Conservation (phyloP, 1,140 invertebrate genomes). For the Limonius californicus region DNA sequence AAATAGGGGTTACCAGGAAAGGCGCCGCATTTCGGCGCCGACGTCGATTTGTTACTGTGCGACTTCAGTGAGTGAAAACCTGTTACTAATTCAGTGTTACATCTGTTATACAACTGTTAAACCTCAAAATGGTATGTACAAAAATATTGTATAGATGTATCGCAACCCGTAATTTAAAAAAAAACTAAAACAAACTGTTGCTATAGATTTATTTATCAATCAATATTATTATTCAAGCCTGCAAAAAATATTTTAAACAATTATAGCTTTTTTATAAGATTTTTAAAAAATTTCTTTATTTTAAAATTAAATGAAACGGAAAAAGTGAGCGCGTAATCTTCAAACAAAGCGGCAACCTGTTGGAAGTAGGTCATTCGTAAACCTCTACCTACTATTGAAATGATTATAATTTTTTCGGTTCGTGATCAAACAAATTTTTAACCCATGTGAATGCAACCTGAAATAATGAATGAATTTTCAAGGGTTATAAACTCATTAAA, state of each 20-base stretch:
- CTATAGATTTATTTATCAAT: too few species aligned
- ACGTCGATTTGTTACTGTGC: conserved; percentile 17
- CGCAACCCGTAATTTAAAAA: too few species aligned
- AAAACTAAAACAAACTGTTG: too few species aligned
- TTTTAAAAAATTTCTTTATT: background rate
- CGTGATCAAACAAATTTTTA: conserved; percentile 27
- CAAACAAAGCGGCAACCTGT: conserved; percentile 20
- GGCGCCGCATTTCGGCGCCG: conserved; percentile 16
- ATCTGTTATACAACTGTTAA: too few species aligned
- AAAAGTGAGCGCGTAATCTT: background rate
- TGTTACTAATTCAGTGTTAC: too few species aligned
- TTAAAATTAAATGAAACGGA: background rate
- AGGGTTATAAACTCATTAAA: too few species aligned
- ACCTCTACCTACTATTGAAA: background rate
- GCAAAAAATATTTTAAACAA: too few species aligned
- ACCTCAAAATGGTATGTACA: conserved; percentile 20
- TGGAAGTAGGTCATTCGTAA: conserved; percentile 26
- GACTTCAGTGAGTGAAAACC: conserved; percentile 1
- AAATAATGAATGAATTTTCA: too few species aligned
- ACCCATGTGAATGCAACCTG: too few species aligned
- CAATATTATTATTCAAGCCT: too few species aligned
- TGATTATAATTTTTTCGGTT: conserved; percentile 46
- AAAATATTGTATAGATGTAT: too few species aligned
- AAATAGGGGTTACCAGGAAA: conserved; percentile 46
- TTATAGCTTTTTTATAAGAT: conserved; percentile 11